Percentiles rank a stretch among this genome's conserved stretches.
phyloP scores from a whole-genome alignment of 1,140 invertebrate species.

The Ericerus pela region DNA sequence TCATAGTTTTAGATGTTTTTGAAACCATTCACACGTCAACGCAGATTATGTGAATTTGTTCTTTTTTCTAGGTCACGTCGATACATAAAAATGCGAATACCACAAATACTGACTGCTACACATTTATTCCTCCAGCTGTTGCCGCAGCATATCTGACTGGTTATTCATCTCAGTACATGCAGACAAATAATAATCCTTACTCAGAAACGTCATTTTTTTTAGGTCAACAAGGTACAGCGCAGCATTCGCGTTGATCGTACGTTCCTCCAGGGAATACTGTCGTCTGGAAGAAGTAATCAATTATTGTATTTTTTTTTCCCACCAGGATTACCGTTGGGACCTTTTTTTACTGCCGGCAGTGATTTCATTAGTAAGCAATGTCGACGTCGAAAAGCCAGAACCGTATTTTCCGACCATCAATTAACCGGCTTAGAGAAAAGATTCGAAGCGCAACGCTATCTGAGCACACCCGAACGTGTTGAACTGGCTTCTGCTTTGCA shows the following conservation, averaged over 20 bases:
- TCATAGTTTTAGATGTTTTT: no score
- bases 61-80: neutral
- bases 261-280: no score
- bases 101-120: neutral
- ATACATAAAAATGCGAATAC: neutral
- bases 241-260: neutral
- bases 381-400: conserved; percentile 80
- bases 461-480: conserved; percentile 91
- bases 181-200: neutral
- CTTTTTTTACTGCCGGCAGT: conserved; percentile 43
- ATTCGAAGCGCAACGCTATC: conserved; percentile 89
- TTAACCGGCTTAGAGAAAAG: conserved; percentile 85
- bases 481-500: conserved; percentile 82
- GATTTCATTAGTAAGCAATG: conserved; percentile 40
- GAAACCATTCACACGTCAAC: no score
- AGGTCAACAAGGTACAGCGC: conserved; percentile 2
- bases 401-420: conserved; percentile 95
- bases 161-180: conserved; percentile 1
- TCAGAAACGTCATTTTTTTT: neutral
- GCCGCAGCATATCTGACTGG: conserved; percentile 5
- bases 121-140: neutral
- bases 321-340: conserved; percentile 51
- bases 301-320: conserved; percentile 14
- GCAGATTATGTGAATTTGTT: no score
- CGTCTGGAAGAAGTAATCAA: no score